Conservation (phyloP, 2,113 vertebrate species). For the Xiphophorus couchianus region DNA sequence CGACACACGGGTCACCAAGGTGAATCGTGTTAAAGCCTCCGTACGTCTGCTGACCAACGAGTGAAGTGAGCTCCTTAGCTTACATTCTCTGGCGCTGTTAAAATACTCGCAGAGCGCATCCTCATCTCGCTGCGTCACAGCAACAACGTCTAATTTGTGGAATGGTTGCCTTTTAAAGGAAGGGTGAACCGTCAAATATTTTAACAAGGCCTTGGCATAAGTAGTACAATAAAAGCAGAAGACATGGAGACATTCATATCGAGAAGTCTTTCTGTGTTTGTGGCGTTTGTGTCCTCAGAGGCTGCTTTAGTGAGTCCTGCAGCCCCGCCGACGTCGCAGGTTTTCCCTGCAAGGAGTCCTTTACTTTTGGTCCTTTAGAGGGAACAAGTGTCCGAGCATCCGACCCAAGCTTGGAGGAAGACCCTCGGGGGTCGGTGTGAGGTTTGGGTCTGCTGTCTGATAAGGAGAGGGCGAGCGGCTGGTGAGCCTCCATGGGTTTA, state of each 20-base stretch:
- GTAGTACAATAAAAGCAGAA: slow-evolving; percentile 80
- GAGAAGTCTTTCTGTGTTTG: slow-evolving; percentile 89
- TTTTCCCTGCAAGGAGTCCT: slow-evolving; percentile 76
- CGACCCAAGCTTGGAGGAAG: slow-evolving; percentile 59
- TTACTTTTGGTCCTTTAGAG: slow-evolving; percentile 84
- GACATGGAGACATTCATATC: slow-evolving; percentile 80
- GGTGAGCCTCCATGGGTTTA: slow-evolving; percentile 74
- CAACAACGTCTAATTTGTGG: neutral
- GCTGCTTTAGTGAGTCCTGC: slow-evolving; percentile 69
- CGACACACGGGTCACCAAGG: slow-evolving; percentile 70
- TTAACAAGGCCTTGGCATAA: slow-evolving; percentile 66
- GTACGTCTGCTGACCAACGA: slow-evolving; percentile 74
- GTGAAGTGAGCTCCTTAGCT: slow-evolving; percentile 76
- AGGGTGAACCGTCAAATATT: slow-evolving; percentile 75
- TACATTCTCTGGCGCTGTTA: slow-evolving; percentile 73
- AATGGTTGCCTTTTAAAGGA: slow-evolving; percentile 20
- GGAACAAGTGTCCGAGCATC: slow-evolving; percentile 67
- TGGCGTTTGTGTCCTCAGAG: slow-evolving; percentile 84
- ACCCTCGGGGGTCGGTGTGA: slow-evolving; percentile 64
- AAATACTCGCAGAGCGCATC: slow-evolving; percentile 53
- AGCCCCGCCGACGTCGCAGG: slow-evolving; percentile 67
- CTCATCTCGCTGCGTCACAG: slow-evolving; percentile 24
- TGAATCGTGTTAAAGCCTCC: slow-evolving; percentile 67
- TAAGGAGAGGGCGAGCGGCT: slow-evolving; percentile 66
- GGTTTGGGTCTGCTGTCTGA: slow-evolving; percentile 63